Evolutionary conservation across 2,113 vertebrate species (phyloP).

Genomic region (Sylvia atricapilla): DNA sequence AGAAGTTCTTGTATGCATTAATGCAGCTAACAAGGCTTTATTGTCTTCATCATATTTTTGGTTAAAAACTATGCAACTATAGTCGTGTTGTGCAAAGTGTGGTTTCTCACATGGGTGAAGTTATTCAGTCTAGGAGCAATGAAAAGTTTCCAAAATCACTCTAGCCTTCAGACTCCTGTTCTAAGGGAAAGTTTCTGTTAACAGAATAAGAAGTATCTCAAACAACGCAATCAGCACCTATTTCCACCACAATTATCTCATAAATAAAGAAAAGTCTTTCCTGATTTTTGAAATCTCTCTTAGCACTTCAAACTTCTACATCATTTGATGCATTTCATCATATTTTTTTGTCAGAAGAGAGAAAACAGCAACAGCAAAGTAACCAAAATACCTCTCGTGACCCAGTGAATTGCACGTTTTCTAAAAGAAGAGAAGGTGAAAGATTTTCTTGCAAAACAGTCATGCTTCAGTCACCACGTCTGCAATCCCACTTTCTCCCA

Average conservation of each 20-base stretch:
- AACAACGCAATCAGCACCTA: neutral
- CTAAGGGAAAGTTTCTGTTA: neutral
- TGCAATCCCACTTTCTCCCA: neutral
- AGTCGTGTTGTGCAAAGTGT: slow-evolving; percentile 75
- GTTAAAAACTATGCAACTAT: slow-evolving; percentile 80
- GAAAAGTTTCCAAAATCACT: slow-evolving; percentile 78
- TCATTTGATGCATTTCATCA: neutral
- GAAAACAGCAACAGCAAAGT: neutral
- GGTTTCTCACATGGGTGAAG: slow-evolving; percentile 86
- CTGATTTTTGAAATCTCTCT: neutral
- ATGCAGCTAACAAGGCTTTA: slow-evolving; percentile 84
- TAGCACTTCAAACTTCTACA: neutral
- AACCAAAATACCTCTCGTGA: fast-evolving
- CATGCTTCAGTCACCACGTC: neutral
- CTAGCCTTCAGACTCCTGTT: slow-evolving; percentile 78
- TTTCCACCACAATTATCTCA: neutral
- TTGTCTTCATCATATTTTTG: slow-evolving; percentile 81
- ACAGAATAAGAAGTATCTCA: neutral
- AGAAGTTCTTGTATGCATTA: slow-evolving; percentile 79
- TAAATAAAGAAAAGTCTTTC: neutral
- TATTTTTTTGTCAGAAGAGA: neutral
- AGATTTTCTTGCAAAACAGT: neutral
- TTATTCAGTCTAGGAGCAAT: slow-evolving; percentile 75
- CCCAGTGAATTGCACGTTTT: neutral
- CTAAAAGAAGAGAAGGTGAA: neutral